phyloP scores from a whole-genome alignment of 2,797 vertebrate genomes.

The Salarias fasciatus region DNA sequence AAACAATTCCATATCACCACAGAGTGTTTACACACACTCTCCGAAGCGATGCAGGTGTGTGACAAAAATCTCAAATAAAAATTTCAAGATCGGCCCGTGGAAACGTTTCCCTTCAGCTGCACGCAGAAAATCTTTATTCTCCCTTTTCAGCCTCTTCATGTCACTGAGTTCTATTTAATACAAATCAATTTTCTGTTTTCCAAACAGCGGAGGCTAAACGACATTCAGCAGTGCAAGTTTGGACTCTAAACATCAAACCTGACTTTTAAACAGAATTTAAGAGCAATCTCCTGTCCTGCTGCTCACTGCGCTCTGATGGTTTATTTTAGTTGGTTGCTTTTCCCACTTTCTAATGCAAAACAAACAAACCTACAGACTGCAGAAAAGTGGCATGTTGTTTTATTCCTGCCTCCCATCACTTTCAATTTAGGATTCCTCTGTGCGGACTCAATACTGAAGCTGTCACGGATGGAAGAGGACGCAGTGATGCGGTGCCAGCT shows the following conservation, averaged over 20 bases:
- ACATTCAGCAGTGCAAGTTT: too few relatives aligned
- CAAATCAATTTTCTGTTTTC: too few relatives aligned
- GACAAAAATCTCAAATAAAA: not conserved
- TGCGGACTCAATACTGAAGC: not conserved
- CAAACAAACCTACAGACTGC: slow-evolving; percentile 19
- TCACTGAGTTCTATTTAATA: not conserved
- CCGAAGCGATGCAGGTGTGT: too few relatives aligned
- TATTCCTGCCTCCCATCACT: not conserved
- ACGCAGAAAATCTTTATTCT: not conserved
- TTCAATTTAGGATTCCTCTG: not conserved
- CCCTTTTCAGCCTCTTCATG: too few relatives aligned
- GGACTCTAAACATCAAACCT: too few relatives aligned
- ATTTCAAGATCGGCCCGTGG: not conserved
- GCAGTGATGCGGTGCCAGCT: slow-evolving; percentile 27
- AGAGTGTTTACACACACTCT: not conserved
- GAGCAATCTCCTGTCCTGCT: too few relatives aligned
- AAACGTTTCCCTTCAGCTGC: not conserved
- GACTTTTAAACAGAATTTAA: too few relatives aligned
- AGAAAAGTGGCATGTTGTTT: slow-evolving; percentile 16
- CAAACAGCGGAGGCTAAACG: too few relatives aligned
- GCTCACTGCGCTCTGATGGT: too few relatives aligned
- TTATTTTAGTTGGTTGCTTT: slow-evolving; percentile 41
- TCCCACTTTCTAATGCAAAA: slow-evolving; percentile 14
- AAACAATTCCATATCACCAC: slow-evolving; percentile 23
- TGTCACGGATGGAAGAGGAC: slow-evolving; percentile 8